phyloP scores from a whole-genome alignment of 2,113 vertebrate species.

The Xerus inauris region DNA sequence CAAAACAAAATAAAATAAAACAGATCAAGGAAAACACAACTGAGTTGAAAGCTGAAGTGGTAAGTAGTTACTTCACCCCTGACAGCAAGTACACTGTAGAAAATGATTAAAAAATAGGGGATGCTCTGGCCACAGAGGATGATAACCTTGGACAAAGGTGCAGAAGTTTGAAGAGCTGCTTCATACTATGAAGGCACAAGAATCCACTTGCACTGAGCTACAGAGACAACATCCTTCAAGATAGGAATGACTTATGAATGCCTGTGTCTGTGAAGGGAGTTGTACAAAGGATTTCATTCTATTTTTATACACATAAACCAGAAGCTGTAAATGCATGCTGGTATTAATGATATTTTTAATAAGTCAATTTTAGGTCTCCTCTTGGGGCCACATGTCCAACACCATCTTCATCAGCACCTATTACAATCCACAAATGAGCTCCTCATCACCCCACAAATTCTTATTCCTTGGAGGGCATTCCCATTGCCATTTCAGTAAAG shows the following conservation, averaged over 20 bases:
- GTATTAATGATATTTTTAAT: neutral
- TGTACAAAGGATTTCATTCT: neutral
- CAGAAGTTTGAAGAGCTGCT: neutral
- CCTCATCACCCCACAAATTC: neutral
- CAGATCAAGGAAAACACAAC: neutral
- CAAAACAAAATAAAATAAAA: slow-evolving; percentile 9
- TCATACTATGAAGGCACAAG: neutral
- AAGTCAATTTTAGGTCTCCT: neutral
- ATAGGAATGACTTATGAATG: neutral
- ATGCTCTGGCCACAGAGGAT: neutral
- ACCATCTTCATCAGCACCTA: neutral
- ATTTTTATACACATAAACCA: neutral
- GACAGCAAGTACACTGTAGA: neutral
- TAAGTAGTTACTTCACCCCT: neutral
- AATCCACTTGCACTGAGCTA: neutral
- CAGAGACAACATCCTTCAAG: neutral
- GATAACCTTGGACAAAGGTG: neutral
- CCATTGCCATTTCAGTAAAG: neutral
- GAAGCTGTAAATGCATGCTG: neutral
- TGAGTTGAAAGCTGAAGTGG: neutral
- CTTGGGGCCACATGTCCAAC: neutral
- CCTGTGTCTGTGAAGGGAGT: neutral
- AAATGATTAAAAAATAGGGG: neutral
- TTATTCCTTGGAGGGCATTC: neutral
- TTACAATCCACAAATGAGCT: neutral